A percentile compares a stretch with the other conserved stretches of the same genome.
phyloP scores from a whole-genome alignment of 2,797 vertebrate species.

The Limosa lapponica region DNA sequence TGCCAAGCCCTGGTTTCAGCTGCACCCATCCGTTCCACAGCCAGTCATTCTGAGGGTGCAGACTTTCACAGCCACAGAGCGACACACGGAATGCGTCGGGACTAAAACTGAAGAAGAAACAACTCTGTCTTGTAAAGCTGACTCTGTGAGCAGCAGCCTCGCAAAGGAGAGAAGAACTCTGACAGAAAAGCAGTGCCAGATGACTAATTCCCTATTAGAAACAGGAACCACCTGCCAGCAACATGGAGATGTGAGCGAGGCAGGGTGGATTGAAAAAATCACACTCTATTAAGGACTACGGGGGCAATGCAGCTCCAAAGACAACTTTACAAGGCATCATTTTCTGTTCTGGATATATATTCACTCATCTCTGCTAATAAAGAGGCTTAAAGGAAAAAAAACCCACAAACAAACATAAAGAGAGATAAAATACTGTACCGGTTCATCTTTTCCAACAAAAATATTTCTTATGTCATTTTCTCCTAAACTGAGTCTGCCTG shows the following conservation, averaged over 20 bases:
- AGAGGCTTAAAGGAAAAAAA: background rate
- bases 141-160: background rate
- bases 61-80: background rate
- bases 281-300: background rate
- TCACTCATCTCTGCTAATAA: background rate
- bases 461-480: background rate
- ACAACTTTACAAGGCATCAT: background rate
- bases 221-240: background rate
- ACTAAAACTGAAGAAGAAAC: background rate
- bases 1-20: background rate
- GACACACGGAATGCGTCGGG: background rate
- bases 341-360: background rate
- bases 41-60: accelerated
- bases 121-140: background rate
- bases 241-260: background rate
- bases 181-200: background rate
- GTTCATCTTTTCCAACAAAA: background rate
- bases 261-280: background rate
- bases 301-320: background rate
- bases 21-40: too few species aligned
- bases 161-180: background rate
- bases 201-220: background rate
- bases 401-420: background rate
- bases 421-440: background rate
- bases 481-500: background rate